Evolutionary conservation across 2,113 vertebrate genomes (phyloP).

Genomic region (Aramus guarauna): DNA sequence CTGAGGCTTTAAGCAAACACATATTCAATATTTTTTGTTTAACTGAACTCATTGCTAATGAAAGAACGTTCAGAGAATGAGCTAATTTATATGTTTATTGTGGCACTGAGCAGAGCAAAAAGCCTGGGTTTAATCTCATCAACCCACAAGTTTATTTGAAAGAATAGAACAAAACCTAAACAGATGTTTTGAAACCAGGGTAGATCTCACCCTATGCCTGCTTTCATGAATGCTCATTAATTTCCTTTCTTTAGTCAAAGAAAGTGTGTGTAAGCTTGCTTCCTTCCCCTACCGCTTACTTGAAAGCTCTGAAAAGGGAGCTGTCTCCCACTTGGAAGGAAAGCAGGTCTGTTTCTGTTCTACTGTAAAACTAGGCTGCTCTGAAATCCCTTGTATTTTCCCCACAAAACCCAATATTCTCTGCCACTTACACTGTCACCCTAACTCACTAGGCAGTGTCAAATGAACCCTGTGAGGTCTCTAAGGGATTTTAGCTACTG

Average conservation of each 20-base stretch:
- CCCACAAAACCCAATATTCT: neutral
- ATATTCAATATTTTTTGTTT: neutral
- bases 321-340: neutral
- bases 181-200: neutral
- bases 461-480: neutral
- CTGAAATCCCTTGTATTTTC: neutral
- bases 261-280: neutral
- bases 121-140: neutral
- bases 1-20: neutral
- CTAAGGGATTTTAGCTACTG: neutral
- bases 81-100: neutral
- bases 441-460: neutral
- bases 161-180: neutral
- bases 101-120: neutral
- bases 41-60: neutral
- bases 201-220: neutral
- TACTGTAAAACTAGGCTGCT: neutral
- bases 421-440: accelerated
- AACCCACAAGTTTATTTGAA: neutral
- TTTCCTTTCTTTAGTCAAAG: neutral
- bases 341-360: neutral
- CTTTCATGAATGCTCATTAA: neutral
- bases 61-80: neutral
- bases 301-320: neutral
- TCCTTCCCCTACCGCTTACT: neutral